These are phyloP conservation scores for Procavia capensis DNA, from an alignment of 2,113 vertebrate species.

Conservation along the genomic window DNA sequence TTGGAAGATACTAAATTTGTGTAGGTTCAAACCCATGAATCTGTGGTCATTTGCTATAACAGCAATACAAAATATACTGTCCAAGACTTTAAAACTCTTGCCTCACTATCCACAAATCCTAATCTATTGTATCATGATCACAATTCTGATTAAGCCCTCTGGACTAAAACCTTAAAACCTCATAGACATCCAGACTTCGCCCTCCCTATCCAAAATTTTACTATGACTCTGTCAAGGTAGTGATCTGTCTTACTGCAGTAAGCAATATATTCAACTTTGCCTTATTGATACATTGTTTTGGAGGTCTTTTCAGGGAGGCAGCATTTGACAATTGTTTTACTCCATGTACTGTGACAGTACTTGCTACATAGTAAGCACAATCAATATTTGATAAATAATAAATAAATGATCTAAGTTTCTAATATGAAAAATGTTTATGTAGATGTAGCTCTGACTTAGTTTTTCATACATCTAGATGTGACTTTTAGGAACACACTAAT, in stretches of 20 bases:
- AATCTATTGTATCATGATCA: neutral
- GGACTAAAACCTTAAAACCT: neutral
- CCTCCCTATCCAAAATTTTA: neutral
- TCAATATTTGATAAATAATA: neutral
- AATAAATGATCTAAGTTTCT: neutral
- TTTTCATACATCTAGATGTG: constrained; percentile 6
- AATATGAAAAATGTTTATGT: neutral
- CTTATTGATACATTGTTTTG: neutral
- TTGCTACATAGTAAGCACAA: neutral
- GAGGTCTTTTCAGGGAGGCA: neutral
- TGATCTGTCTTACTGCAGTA: neutral
- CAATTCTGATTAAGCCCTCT: neutral
- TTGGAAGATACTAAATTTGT: neutral
- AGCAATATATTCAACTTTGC: neutral
- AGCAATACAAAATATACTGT: neutral
- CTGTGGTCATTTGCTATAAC: neutral
- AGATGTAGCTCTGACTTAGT: neutral
- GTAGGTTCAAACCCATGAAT: neutral
- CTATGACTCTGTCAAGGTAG: neutral
- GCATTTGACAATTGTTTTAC: neutral
- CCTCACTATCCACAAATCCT: neutral
- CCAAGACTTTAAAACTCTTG: neutral
- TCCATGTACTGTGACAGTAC: neutral
- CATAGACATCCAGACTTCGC: neutral
- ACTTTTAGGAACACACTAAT: constrained; percentile 10